Conservation (phyloP, 2,888 invertebrate species). For the Spilosoma lubricipeda region DNA sequence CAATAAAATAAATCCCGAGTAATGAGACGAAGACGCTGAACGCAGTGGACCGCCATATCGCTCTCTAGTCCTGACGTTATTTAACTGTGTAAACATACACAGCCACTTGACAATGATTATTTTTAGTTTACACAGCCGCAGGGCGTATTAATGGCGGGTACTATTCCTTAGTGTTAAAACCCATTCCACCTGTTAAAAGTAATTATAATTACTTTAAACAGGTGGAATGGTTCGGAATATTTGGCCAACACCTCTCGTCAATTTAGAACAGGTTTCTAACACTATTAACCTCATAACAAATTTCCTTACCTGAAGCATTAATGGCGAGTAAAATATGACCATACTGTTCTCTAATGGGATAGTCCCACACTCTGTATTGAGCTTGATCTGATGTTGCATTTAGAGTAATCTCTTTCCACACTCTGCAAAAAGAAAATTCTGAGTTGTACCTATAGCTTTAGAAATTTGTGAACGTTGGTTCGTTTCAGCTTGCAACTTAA, state of each 20-base stretch:
- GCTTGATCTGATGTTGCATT: constrained; percentile 93
- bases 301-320: constrained; percentile 86
- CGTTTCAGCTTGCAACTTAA: too few relatives aligned
- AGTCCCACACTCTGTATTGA: constrained; percentile 95
- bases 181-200: neutral
- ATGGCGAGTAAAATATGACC: constrained; percentile 95
- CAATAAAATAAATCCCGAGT: too few relatives aligned
- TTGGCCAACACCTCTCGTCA: neutral
- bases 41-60: too few relatives aligned
- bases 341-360: constrained; percentile 96
- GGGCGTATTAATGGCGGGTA: neutral
- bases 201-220: neutral
- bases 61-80: too few relatives aligned
- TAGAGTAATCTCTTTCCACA: constrained; percentile 95
- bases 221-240: neutral
- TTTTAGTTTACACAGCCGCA: too few relatives aligned
- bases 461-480: too few relatives aligned
- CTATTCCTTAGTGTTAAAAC: neutral
- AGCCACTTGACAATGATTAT: too few relatives aligned
- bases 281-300: neutral
- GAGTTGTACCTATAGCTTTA: too few relatives aligned
- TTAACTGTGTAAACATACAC: too few relatives aligned
- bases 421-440: constrained; percentile 75
- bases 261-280: neutral
- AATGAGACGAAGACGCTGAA: too few relatives aligned